Percentiles rank a stretch among this genome's conserved stretches.
phyloP scores from a whole-genome alignment of 2,797 vertebrate genomes.

The Pelodytes ibericus region DNA sequence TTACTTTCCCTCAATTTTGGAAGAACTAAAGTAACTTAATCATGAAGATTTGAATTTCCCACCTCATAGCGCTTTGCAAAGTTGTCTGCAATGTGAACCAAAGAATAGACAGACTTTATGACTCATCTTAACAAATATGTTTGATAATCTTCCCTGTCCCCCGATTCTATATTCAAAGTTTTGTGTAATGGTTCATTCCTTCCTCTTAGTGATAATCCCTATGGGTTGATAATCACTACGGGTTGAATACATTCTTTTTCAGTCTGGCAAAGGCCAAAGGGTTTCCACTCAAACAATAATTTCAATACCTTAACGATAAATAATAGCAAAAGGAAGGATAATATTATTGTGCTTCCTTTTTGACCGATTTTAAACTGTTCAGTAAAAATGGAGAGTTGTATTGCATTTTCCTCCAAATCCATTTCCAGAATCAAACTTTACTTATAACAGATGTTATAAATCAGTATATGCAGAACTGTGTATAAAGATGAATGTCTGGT shows the following conservation, averaged over 20 bases:
- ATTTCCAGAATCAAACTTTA: too few relatives aligned
- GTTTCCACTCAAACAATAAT: not conserved
- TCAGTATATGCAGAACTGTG: constrained; percentile 5
- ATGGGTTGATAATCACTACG: not conserved
- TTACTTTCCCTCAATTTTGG: too few relatives aligned
- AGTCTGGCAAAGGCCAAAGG: not conserved
- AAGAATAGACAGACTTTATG: not conserved
- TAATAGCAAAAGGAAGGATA: too few relatives aligned
- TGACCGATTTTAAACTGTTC: too few relatives aligned
- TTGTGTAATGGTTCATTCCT: not conserved
- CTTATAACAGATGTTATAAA: constrained; percentile 18
- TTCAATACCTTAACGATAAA: not conserved
- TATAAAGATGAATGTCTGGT: constrained; percentile 8
- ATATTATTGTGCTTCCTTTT: too few relatives aligned
- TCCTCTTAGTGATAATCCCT: not conserved
- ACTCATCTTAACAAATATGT: not conserved
- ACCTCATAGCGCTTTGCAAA: not conserved
- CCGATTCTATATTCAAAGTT: not conserved
- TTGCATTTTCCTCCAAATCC: too few relatives aligned
- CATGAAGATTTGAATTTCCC: not conserved
- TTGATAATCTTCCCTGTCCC: not conserved
- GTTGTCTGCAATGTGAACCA: not conserved
- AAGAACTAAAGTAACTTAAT: not conserved
- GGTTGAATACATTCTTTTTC: not conserved
- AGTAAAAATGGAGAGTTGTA: too few relatives aligned